Percentiles rank a stretch among this genome's conserved stretches.
phyloP scores from a whole-genome alignment of 1,140 invertebrate genomes.

The Diprion similis region DNA sequence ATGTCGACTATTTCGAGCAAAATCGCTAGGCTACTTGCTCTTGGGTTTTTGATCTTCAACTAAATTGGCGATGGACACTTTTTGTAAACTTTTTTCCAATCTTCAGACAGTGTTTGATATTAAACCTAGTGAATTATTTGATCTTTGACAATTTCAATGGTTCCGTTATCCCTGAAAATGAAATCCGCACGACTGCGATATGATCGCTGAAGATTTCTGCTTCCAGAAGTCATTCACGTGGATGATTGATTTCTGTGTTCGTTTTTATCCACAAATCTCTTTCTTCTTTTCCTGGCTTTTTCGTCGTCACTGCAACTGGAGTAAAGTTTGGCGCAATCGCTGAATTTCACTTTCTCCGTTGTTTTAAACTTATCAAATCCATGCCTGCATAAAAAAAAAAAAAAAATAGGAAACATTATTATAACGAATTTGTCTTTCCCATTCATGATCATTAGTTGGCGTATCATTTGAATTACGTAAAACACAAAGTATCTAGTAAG shows the following conservation, averaged over 20 bases:
- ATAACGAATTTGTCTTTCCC: too few species aligned
- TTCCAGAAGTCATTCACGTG: neutral
- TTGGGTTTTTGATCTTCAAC: neutral
- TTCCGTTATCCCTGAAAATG: too few species aligned
- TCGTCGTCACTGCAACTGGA: neutral
- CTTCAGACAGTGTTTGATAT: neutral
- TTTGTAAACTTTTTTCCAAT: conserved; percentile 13
- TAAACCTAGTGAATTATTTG: too few species aligned
- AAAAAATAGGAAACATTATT: neutral
- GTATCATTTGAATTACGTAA: neutral
- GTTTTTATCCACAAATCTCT: neutral
- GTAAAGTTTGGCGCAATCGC: conserved; percentile 6
- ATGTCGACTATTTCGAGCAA: conserved; percentile 9
- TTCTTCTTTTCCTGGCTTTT: neutral
- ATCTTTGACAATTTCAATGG: too few species aligned
- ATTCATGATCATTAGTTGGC: neutral
- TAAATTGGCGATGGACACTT: conserved; percentile 4
- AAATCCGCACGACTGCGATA: too few species aligned
- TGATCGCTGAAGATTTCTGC: neutral
- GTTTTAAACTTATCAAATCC: conserved; percentile 8
- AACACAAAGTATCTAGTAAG: neutral
- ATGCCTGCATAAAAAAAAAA: conserved; percentile 6
- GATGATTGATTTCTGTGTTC: neutral
- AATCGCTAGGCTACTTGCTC: neutral
- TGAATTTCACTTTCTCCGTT: neutral